Base-by-base conservation (phyloP, 2,888 invertebrate genomes). In the Junonia oenone region DNA sequence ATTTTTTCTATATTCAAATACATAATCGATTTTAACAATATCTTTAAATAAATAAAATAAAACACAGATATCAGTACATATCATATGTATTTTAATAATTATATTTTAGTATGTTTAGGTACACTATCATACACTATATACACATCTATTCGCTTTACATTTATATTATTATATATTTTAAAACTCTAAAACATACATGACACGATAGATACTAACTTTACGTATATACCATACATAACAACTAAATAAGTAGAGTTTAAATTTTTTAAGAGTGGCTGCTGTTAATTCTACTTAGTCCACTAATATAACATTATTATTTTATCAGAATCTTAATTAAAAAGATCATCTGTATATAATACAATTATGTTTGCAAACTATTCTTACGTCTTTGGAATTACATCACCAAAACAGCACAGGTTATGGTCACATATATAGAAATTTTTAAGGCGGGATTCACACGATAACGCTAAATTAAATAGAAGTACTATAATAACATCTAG, bases 321-420 rank as follows among this genome's bases (percentile, higher is more conserved):
- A 55, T 40, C 38, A 55, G 59, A 56, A 50, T 59, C 26, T 57
- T 55, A 56, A 29, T 52, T 58, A 59, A 57, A 56, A 64, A 54
- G 57, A 58, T 46, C 62, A 64, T 72, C 68, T 70, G 75, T 69
- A 75, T 70, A 74, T 70, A 74, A 76, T 78, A 81, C 71, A 72
- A 75, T 79, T 76, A 78, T 76, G 76, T 76, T 80, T 79, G 83
- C 65, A 83, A 79, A 87, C 82, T 89, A 89, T 81, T 78, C 77
- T 83, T 88, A 89, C 84, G 75, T 90, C 89, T 90, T 90, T 89
- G 89, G 90, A 90, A 88, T 86, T 79, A 85, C 85, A 88, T 89
- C 89, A 89, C 89, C 89, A 87, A 86, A 88, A 89, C 81, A 78
- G 77, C 81, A 80, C 80, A 71, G 78, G 84, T 86, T 89, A 90